These are phyloP conservation scores for Nymphalis io DNA, from an alignment of 1,140 invertebrate species.

Conservation along the genomic window DNA sequence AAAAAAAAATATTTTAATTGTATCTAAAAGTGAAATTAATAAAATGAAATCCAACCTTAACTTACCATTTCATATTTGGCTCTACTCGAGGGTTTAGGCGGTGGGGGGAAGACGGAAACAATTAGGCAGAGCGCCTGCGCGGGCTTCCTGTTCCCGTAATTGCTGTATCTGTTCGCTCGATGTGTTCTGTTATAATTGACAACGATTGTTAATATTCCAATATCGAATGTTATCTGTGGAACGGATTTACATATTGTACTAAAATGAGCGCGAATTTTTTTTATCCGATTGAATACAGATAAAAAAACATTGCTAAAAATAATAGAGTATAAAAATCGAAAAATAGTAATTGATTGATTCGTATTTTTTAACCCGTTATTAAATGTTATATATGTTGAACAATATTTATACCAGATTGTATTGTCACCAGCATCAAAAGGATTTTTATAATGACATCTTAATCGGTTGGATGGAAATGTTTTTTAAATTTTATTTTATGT, in stretches of 20 bases:
- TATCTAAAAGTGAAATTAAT: background rate
- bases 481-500: too few relatives aligned
- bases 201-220: constrained; percentile 46
- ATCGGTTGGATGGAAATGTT: too few relatives aligned
- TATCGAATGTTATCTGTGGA: constrained; percentile 26
- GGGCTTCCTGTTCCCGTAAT: constrained; percentile 51
- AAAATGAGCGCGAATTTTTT: background rate
- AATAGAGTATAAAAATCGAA: too few relatives aligned
- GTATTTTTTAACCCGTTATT: too few relatives aligned
- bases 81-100: constrained; percentile 17
- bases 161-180: constrained; percentile 52
- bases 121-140: constrained; percentile 59
- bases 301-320: too few relatives aligned
- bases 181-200: constrained; percentile 51
- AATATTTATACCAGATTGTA: too few relatives aligned
- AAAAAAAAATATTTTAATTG: background rate
- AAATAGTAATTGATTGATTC: too few relatives aligned
- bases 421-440: too few relatives aligned
- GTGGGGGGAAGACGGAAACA: constrained; percentile 48
- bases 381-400: too few relatives aligned
- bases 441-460: too few relatives aligned
- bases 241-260: constrained; percentile 8
- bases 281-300: background rate
- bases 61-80: constrained; percentile 6
- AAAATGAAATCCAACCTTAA: background rate